Evolutionary conservation across 2,888 invertebrate species (phyloP).

Genomic region (Apamea sordens): DNA sequence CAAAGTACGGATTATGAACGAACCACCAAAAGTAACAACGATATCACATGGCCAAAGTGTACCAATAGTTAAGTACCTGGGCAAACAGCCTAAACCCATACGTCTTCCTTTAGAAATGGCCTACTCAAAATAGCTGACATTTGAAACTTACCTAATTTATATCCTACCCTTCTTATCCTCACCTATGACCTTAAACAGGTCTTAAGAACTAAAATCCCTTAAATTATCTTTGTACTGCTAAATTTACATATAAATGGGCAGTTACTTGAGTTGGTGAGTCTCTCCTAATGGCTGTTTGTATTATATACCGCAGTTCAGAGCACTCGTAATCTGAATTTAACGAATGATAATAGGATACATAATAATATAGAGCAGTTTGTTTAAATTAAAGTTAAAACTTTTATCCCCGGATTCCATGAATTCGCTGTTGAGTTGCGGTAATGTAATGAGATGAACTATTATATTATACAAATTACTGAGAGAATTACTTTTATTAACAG

Average conservation of each 20-base stretch:
- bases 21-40: not conserved
- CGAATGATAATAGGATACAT: slow-evolving; percentile 68
- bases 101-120: slow-evolving; percentile 19
- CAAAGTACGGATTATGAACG: not conserved
- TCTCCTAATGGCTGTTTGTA: slow-evolving; percentile 82
- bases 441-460: slow-evolving; percentile 8
- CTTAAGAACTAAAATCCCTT: slow-evolving; percentile 75
- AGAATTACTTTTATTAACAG: slow-evolving; percentile 16
- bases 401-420: slow-evolving; percentile 23
- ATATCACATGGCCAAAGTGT: not conserved
- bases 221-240: slow-evolving; percentile 79
- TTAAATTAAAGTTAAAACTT: slow-evolving; percentile 34
- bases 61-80: not conserved
- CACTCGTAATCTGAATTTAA: slow-evolving; percentile 72
- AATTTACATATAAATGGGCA: slow-evolving; percentile 86
- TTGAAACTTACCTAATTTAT: slow-evolving; percentile 55
- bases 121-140: slow-evolving; percentile 34
- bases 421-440: not conserved
- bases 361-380: slow-evolving; percentile 58
- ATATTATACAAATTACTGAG: slow-evolving; percentile 1
- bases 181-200: slow-evolving; percentile 63
- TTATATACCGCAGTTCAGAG: slow-evolving; percentile 72
- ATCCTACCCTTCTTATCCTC: slow-evolving; percentile 42
- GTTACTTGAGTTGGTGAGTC: slow-evolving; percentile 80
- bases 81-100: not conserved